Evolutionary conservation across 2,113 vertebrate genomes (phyloP).

Genomic region (Uropsilus gracilis): DNA sequence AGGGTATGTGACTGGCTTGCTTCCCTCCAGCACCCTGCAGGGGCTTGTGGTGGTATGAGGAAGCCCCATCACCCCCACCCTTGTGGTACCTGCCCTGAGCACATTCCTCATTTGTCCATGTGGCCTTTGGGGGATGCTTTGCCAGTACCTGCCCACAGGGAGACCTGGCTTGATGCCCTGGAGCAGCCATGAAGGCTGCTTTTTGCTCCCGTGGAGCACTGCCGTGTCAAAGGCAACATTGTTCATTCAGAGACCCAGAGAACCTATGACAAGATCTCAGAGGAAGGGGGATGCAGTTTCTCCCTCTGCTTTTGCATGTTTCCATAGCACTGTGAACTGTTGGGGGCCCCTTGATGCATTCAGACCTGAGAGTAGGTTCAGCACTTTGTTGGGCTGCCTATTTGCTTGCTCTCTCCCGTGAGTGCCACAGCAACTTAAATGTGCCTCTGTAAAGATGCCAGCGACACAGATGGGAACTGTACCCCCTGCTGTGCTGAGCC

Average conservation of each 20-base stretch:
- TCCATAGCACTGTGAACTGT: not conserved
- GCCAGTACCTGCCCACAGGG: not conserved
- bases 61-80: not conserved
- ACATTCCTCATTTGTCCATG: not conserved
- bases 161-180: rapidly evolving
- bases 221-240: not conserved
- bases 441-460: constrained; percentile 69
- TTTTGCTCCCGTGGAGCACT: not conserved
- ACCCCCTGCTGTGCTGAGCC: constrained; percentile 28
- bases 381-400: not conserved
- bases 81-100: too few relatives aligned
- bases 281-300: not conserved
- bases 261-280: not conserved
- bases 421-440: constrained; percentile 66
- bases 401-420: constrained; percentile 50
- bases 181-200: not conserved
- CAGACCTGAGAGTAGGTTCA: not conserved
- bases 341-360: rapidly evolving
- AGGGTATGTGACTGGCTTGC: rapidly evolving
- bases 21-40: rapidly evolving
- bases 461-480: constrained; percentile 71
- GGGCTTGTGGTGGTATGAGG: not conserved
- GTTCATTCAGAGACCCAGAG: not conserved
- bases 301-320: not conserved
- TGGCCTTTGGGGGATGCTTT: not conserved